Percentiles rank a stretch among this genome's conserved stretches.
Evolutionary conservation across 2,888 invertebrate species (phyloP).

Genomic region (Phania funesta): DNA sequence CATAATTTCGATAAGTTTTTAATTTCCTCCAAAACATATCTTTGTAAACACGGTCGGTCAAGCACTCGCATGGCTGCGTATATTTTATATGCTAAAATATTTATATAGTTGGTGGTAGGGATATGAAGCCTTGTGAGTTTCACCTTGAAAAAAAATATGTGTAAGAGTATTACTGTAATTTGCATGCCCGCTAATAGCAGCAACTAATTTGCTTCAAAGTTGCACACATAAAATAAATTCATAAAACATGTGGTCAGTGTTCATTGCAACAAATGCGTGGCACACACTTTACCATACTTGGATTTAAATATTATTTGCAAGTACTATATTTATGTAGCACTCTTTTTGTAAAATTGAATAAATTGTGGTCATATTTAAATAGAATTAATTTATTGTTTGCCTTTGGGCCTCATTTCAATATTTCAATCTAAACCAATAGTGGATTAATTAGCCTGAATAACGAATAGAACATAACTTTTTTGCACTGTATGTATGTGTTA

Average conservation of each 20-base stretch:
- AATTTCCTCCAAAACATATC: slow-evolving; percentile 18
- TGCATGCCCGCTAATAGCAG: slow-evolving; percentile 55
- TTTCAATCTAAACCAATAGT: background rate
- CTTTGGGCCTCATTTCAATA: background rate
- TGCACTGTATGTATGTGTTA: background rate
- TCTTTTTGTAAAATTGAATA: slow-evolving; percentile 5
- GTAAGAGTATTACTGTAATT: slow-evolving; percentile 25
- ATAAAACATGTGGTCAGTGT: slow-evolving; percentile 9
- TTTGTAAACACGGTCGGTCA: slow-evolving; percentile 19
- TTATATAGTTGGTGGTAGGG: background rate
- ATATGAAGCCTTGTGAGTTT: background rate
- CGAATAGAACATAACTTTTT: background rate
- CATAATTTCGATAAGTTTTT: slow-evolving; percentile 37
- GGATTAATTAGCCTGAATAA: background rate
- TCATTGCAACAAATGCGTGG: background rate
- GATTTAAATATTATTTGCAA: slow-evolving; percentile 13
- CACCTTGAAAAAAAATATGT: background rate
- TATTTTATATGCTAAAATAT: background rate
- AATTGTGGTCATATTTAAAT: slow-evolving; percentile 16
- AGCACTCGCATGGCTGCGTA: background rate
- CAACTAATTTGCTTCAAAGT: slow-evolving; percentile 50
- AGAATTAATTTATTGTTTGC: slow-evolving; percentile 17
- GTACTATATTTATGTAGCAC: slow-evolving; percentile 17
- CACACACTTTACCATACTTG: background rate
- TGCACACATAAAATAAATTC: slow-evolving; percentile 30